Conservation (phyloP, 2,797 vertebrate genomes). For the Buphagus erythrorhynchus region DNA sequence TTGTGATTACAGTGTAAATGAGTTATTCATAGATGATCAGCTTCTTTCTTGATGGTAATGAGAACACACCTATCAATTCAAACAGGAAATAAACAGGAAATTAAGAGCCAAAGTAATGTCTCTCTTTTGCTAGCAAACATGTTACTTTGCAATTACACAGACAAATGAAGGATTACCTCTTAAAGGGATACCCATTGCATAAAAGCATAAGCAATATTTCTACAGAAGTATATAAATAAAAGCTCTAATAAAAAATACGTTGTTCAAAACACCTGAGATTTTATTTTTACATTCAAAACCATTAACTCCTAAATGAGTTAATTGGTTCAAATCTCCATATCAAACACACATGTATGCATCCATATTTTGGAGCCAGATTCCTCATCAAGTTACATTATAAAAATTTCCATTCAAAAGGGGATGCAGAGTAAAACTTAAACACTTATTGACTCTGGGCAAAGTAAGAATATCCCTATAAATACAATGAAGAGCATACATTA, state of each 20-base stretch:
- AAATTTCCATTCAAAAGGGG: not conserved
- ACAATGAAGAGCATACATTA: not conserved
- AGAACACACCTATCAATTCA: conserved; percentile 10
- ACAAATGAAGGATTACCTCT: not conserved
- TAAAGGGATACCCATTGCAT: not conserved
- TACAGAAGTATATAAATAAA: not conserved
- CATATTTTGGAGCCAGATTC: not conserved
- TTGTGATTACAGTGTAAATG: not conserved
- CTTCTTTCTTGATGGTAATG: conserved; percentile 4
- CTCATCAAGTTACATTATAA: not conserved
- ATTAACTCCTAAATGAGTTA: not conserved
- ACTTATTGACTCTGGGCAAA: not conserved
- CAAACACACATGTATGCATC: not conserved
- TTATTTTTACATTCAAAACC: not conserved
- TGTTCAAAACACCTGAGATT: not conserved
- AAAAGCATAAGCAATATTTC: not conserved
- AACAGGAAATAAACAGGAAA: not conserved
- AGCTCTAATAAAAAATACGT: not conserved
- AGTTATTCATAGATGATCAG: not conserved
- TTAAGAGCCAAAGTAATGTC: not conserved
- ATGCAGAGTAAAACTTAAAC: not conserved
- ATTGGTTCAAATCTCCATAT: not conserved
- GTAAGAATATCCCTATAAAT: not conserved
- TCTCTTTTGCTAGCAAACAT: conserved; percentile 4
- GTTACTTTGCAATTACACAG: not conserved